Evolutionary conservation across 2,888 invertebrate genomes (phyloP).

Genomic region (Pheosia tremula): DNA sequence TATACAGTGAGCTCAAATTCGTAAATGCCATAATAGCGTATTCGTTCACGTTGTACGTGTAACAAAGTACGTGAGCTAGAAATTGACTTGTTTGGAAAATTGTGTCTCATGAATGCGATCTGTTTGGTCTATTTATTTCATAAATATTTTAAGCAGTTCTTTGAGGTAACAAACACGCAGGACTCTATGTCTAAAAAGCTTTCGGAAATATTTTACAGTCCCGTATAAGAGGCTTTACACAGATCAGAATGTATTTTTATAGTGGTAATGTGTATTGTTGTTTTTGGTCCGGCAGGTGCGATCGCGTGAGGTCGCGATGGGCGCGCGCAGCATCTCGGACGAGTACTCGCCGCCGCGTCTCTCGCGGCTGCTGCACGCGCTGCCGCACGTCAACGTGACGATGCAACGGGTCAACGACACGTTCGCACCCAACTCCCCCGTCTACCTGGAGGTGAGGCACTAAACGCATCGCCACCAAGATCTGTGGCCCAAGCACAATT

Average conservation of each 20-base stretch:
- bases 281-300: conserved; percentile 49
- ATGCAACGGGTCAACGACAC: conserved; percentile 95
- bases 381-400: conserved; percentile 97
- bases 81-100: conserved; percentile 24
- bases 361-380: conserved; percentile 93
- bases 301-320: conserved; percentile 70
- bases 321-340: conserved; percentile 83
- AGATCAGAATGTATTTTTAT: no score
- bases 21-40: conserved; percentile 7
- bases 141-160: not conserved
- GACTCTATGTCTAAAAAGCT: no score
- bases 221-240: no score
- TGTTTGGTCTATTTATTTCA: not conserved
- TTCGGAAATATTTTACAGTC: no score
- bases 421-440: conserved; percentile 94
- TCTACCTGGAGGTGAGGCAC: conserved; percentile 90
- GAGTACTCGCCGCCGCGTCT: conserved; percentile 94
- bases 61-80: conserved; percentile 27
- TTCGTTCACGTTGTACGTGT: conserved; percentile 5
- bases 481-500: no score
- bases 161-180: not conserved
- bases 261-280: no score
- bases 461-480: no score
- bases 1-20: not conserved
- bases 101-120: conserved; percentile 17